phyloP scores from a whole-genome alignment of 2,888 invertebrate genomes.

The Bombylius discolor region DNA sequence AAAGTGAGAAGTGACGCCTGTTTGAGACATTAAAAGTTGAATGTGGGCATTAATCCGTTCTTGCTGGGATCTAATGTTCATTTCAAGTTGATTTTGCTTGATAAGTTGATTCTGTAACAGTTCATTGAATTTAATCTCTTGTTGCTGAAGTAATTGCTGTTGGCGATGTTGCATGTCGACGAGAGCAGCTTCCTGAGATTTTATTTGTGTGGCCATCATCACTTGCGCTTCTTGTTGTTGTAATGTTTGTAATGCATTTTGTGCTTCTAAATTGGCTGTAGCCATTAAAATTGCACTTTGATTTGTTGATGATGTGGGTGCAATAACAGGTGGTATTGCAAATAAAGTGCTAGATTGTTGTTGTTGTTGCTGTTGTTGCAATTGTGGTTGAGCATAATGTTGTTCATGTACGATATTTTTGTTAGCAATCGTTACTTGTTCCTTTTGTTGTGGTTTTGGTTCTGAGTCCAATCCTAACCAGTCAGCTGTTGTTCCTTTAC shows the following conservation, averaged over 20 bases:
- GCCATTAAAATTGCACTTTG: conserved; percentile 23
- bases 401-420: neutral
- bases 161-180: conserved; percentile 33
- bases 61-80: conserved; percentile 31
- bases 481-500: conserved; percentile 26
- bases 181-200: conserved; percentile 29
- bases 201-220: conserved; percentile 30
- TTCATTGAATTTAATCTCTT: conserved; percentile 30
- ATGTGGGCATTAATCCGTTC: conserved; percentile 33
- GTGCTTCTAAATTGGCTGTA: conserved; percentile 25
- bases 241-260: conserved; percentile 23
- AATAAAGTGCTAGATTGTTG: neutral
- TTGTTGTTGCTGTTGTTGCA: neutral
- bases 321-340: neutral
- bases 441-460: conserved; percentile 1
- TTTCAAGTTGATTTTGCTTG: conserved; percentile 32
- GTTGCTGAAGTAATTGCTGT: conserved; percentile 24
- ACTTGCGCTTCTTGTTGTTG: conserved; percentile 34
- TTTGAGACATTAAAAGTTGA: conserved; percentile 31
- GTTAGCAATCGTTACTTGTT: neutral
- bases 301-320: neutral
- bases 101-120: conserved; percentile 31
- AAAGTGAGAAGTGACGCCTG: conserved; percentile 6
- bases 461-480: conserved; percentile 29
- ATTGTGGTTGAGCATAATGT: neutral